These are phyloP conservation scores for Agriopis aurantiaria DNA, from an alignment of 2,888 invertebrate species.

Conservation along the genomic window DNA sequence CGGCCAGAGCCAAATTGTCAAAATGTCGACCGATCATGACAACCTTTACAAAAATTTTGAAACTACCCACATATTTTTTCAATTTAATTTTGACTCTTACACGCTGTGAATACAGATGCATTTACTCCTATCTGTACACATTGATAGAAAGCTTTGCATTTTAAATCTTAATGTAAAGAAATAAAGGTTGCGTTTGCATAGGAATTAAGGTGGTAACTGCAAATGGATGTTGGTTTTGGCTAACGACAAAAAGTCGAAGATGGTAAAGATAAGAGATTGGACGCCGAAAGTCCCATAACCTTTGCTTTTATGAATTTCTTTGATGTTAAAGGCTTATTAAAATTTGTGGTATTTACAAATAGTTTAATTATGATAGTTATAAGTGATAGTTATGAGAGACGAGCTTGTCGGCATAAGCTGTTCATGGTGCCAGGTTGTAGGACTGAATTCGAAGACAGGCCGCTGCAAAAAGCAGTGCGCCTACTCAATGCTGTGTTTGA, in stretches of 20 bases:
- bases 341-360: constrained; percentile 26
- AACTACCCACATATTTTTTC: constrained; percentile 11
- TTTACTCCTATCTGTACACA: neutral
- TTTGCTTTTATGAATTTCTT: constrained; percentile 36
- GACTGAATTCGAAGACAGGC: too few species aligned
- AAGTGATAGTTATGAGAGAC: too few species aligned
- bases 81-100: constrained; percentile 33
- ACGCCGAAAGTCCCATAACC: constrained; percentile 35
- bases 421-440: too few species aligned
- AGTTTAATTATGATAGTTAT: neutral
- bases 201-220: neutral
- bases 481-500: too few species aligned
- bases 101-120: neutral
- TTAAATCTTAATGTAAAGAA: neutral
- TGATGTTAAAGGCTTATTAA: constrained; percentile 32
- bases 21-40: constrained; percentile 80
- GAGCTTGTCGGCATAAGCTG: too few species aligned
- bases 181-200: constrained; percentile 41
- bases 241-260: constrained; percentile 71
- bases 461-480: too few species aligned
- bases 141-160: neutral
- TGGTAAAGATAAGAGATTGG: constrained; percentile 64
- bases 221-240: constrained; percentile 40
- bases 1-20: constrained; percentile 72
- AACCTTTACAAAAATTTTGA: constrained; percentile 47